phyloP scores from a whole-genome alignment of 2,888 invertebrate genomes.

The Cartodere bifasciata region DNA sequence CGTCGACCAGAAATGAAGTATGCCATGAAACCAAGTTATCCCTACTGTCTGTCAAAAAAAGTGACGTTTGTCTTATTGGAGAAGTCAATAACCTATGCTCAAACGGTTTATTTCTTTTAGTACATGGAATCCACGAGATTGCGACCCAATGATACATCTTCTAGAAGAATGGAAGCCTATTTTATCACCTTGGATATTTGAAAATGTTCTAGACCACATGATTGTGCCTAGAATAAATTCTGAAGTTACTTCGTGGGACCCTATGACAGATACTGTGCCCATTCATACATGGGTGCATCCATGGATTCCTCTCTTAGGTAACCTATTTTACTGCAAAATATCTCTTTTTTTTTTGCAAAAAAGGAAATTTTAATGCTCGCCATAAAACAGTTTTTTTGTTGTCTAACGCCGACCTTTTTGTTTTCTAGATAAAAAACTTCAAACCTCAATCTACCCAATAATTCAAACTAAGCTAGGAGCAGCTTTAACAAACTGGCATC shows the following conservation, averaged over 20 bases:
- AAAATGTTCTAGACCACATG: slow-evolving; percentile 69
- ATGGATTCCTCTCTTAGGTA: slow-evolving; percentile 80
- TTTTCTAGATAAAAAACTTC: slow-evolving; percentile 27
- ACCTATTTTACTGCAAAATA: no score
- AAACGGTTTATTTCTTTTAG: no score
- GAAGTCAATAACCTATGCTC: no score
- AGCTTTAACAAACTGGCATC: slow-evolving; percentile 90
- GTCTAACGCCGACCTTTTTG: slow-evolving; percentile 4
- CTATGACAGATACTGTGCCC: slow-evolving; percentile 85
- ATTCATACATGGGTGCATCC: slow-evolving; percentile 96
- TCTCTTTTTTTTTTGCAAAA: no score
- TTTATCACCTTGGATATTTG: slow-evolving; percentile 71
- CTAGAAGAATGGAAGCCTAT: slow-evolving; percentile 71
- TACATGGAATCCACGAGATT: slow-evolving; percentile 72
- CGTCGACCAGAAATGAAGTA: no score
- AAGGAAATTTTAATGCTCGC: background rate
- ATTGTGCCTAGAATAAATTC: slow-evolving; percentile 61
- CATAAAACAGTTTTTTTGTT: background rate
- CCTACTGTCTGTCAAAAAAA: no score
- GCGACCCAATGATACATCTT: slow-evolving; percentile 64
- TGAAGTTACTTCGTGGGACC: slow-evolving; percentile 89
- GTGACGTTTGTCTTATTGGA: no score
- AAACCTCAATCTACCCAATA: slow-evolving; percentile 61
- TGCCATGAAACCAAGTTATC: no score
- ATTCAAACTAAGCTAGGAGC: slow-evolving; percentile 83